Evolutionary conservation across 2,113 vertebrate species (phyloP).

Genomic region (Pterophyllum scalare): DNA sequence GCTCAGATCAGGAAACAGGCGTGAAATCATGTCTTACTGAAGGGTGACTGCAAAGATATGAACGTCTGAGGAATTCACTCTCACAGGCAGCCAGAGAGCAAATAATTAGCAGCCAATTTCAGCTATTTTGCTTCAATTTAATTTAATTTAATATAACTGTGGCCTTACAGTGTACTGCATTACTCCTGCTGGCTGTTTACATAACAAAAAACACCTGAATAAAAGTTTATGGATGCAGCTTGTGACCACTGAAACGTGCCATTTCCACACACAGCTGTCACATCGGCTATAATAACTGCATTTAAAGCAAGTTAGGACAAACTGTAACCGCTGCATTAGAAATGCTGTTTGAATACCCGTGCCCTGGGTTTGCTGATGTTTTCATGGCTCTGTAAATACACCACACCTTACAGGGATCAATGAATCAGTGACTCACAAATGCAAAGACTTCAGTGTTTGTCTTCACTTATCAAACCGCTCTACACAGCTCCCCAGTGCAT

Average conservation of each 20-base stretch:
- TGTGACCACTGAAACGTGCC: neutral
- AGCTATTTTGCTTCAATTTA: too few species aligned
- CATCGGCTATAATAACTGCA: neutral
- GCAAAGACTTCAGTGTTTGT: neutral
- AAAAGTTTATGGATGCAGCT: neutral
- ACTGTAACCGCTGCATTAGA: neutral
- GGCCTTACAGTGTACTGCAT: too few species aligned
- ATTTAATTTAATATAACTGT: too few species aligned
- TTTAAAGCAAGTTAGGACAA: neutral
- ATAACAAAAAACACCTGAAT: accelerated
- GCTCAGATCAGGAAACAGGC: too few species aligned
- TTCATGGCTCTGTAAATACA: neutral
- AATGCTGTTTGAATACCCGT: neutral
- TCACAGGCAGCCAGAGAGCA: too few species aligned
- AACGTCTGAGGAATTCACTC: too few species aligned
- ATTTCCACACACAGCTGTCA: neutral
- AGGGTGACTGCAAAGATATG: too few species aligned
- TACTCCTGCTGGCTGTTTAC: neutral
- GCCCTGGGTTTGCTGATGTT: neutral
- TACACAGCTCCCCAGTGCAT: neutral
- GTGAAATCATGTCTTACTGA: too few species aligned
- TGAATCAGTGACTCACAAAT: neutral
- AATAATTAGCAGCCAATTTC: too few species aligned
- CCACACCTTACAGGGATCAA: accelerated
- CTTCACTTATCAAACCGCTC: accelerated